Percentiles rank a stretch among this genome's conserved stretches.
These are phyloP conservation scores for Naja naja DNA, from an alignment of 2,113 vertebrate species.

Conservation along the genomic window DNA sequence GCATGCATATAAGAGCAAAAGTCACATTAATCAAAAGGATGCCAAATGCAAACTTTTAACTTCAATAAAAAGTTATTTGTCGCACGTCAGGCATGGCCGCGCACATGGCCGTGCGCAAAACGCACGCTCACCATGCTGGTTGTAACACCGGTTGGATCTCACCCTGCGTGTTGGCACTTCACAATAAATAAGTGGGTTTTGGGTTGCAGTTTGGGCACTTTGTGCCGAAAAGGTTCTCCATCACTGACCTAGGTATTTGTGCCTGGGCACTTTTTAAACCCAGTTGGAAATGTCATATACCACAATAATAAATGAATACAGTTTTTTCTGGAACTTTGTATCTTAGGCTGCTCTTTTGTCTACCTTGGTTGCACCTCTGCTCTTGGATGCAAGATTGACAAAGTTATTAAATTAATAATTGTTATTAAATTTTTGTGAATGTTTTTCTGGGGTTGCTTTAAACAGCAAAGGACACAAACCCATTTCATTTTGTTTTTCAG, in stretches of 20 bases:
- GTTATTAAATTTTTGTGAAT: not conserved
- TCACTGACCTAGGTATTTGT: not conserved
- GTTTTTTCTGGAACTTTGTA: not conserved
- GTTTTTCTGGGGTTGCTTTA: not conserved
- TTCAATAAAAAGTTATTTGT: too few relatives aligned
- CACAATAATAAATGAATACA: not conserved
- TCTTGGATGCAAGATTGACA: not conserved
- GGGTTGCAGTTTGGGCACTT: too few relatives aligned
- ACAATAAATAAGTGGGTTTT: too few relatives aligned
- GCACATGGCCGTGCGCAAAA: too few relatives aligned
- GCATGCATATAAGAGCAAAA: too few relatives aligned
- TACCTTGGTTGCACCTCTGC: not conserved
- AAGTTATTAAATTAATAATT: not conserved
- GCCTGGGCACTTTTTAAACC: not conserved
- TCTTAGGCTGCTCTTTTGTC: not conserved
- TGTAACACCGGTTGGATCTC: too few relatives aligned
- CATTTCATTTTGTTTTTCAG: slow-evolving; percentile 16
- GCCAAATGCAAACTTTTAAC: too few relatives aligned
- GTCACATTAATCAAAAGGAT: too few relatives aligned
- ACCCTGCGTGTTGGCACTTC: too few relatives aligned
- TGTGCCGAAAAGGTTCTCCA: too few relatives aligned
- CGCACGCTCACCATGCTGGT: too few relatives aligned
- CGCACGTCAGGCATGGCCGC: too few relatives aligned
- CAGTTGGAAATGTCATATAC: not conserved
- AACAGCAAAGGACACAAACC: not conserved